Evolutionary conservation across 2,113 vertebrate species (phyloP).

Genomic region (Ophthalmotilapia sp.): DNA sequence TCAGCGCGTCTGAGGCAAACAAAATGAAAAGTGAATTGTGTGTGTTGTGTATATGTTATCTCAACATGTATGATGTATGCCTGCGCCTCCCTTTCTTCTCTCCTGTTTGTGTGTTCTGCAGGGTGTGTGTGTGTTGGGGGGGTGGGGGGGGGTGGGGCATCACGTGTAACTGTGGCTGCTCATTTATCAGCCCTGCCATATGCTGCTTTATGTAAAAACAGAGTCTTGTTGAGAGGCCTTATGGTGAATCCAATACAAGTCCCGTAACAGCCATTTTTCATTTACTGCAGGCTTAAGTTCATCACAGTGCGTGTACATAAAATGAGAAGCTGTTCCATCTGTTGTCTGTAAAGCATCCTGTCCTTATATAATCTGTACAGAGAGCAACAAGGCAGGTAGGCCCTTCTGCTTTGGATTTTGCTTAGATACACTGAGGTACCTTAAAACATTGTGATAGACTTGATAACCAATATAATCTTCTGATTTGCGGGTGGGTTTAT

Average conservation of each 20-base stretch:
- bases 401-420: background rate
- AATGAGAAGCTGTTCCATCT: background rate
- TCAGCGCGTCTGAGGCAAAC: background rate
- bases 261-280: background rate
- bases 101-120: background rate
- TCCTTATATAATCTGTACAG: background rate
- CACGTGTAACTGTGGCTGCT: background rate
- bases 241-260: background rate
- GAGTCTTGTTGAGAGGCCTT: conserved; percentile 40
- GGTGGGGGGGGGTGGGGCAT: background rate
- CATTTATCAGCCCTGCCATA: conserved; percentile 38
- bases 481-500: background rate
- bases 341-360: background rate
- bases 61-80: background rate
- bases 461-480: background rate
- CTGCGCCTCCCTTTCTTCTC: background rate
- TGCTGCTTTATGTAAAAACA: conserved; percentile 31
- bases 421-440: background rate
- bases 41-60: background rate
- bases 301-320: background rate
- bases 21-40: background rate
- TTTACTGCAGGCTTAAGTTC: background rate
- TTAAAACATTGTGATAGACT: background rate
- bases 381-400: background rate
- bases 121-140: background rate